Base-by-base conservation (phyloP, 2,113 vertebrate species). In the Taurulus bubalis region DNA sequence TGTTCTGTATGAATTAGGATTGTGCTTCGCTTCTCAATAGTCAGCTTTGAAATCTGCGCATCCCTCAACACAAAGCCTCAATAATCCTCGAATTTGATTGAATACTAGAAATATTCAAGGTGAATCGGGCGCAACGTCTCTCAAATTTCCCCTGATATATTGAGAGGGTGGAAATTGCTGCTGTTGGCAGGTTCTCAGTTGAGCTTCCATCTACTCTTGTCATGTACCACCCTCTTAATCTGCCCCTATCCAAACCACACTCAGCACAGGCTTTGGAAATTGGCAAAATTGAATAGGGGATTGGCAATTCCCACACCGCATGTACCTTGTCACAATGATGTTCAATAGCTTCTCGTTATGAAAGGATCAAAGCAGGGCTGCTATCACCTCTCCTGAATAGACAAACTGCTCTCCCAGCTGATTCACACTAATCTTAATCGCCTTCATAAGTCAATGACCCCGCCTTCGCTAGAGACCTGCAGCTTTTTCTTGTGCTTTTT, bases 241-340 rank as follows among this genome's bases (percentile, higher is more conserved):
- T 71, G 65, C 56, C 26, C 51, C 66, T 68, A 30, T 84, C 72
- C 74, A 42, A 51, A 75, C 77, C 69, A 20, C 73, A 75, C 36
- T 75, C 73, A 45, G 79, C 75, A 49, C 32, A 45, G 71, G 38
- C 78, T 87, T 34, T 34, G 59, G 69, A 80, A 79, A 75, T 74
- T 58, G 73, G 56, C 30, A 30, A 85, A 89, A 84, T 79, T 84
- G 68, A 91, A 80, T 42, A 80, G 86, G 71, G 85, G 82, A 74
- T 75, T 30, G 72, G 53, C 79, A 80, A 87, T 81, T 82, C 78
- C 79, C 79, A 76, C 75, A 72, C 72, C 47, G 51, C 76, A 68
- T 82, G 89, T 72, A 87, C 73, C 49, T 63, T 84, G 84, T 89
- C 91, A 86, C 83, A 79, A 66, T 62, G 78, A 80, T 76, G 76